Percentiles rank a stretch among this genome's conserved stretches.
Conservation (phyloP, 1,140 invertebrate species). For the Drosophila kikkawai region DNA sequence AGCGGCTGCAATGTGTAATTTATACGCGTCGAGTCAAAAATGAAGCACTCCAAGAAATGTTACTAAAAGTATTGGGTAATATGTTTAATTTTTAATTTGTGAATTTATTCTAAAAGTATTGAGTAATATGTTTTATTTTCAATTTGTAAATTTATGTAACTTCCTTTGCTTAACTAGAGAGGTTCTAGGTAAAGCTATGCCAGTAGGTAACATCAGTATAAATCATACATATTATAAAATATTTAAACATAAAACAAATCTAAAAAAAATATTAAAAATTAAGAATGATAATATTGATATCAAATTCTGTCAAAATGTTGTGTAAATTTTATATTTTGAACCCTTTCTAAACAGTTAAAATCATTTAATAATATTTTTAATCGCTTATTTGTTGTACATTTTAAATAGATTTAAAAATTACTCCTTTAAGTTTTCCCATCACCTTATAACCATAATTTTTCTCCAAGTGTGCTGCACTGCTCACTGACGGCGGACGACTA, state of each 20-base stretch:
- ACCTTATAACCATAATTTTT: not conserved
- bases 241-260: too few relatives aligned
- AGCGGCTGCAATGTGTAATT: slow-evolving; percentile 74
- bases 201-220: too few relatives aligned
- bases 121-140: not conserved
- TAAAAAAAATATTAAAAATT: too few relatives aligned
- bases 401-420: not conserved
- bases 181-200: not conserved
- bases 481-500: slow-evolving; percentile 63
- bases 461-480: slow-evolving; percentile 33
- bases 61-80: not conserved
- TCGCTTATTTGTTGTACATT: too few relatives aligned
- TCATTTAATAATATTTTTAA: too few relatives aligned
- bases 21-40: slow-evolving; percentile 69
- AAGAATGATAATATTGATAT: too few relatives aligned
- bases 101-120: too few relatives aligned
- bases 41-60: slow-evolving; percentile 42
- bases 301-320: too few relatives aligned
- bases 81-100: not conserved
- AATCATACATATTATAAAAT: too few relatives aligned
- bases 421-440: not conserved
- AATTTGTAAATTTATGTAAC: not conserved
- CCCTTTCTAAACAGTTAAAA: too few relatives aligned
- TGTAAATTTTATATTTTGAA: too few relatives aligned
- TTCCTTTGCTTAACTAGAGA: not conserved